phyloP scores from a whole-genome alignment of 2,113 vertebrate species.

The human region DNA sequence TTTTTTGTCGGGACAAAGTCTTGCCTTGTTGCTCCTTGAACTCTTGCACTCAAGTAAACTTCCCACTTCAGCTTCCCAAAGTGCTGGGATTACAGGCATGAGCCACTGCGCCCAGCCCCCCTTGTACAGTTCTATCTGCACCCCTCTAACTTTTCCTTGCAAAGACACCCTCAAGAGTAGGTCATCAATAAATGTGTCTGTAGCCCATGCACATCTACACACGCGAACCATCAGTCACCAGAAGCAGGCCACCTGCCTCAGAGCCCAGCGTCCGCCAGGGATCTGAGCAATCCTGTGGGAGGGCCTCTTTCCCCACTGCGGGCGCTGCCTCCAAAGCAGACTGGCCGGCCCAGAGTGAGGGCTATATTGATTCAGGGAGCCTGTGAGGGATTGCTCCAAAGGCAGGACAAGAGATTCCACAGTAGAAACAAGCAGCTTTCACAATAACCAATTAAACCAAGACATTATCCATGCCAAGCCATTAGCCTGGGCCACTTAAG shows the following conservation, averaged over 20 bases:
- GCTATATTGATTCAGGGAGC: not conserved
- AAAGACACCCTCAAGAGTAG: not conserved
- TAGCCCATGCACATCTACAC: accelerated
- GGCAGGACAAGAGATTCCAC: not conserved
- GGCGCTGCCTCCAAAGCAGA: not conserved
- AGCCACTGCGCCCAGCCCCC: no score
- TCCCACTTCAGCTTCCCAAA: no score
- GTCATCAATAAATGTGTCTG: not conserved
- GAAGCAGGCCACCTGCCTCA: not conserved
- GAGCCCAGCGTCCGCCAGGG: not conserved
- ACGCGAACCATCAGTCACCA: not conserved
- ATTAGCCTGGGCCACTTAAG: conserved; percentile 52
- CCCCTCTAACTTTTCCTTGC: not conserved
- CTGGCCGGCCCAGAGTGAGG: not conserved
- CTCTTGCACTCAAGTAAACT: no score
- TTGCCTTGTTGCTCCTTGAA: no score
- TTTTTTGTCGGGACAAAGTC: no score
- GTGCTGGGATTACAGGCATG: no score
- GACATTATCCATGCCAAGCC: conserved; percentile 62
- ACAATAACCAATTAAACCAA: conserved; percentile 58
- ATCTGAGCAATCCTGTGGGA: not conserved
- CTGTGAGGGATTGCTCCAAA: not conserved
- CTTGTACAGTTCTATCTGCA: not conserved
- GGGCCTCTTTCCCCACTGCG: accelerated
- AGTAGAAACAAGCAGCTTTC: conserved; percentile 21